Evolutionary conservation across 2,113 vertebrate genomes (phyloP).

Genomic region (Chloroceryle aenea): DNA sequence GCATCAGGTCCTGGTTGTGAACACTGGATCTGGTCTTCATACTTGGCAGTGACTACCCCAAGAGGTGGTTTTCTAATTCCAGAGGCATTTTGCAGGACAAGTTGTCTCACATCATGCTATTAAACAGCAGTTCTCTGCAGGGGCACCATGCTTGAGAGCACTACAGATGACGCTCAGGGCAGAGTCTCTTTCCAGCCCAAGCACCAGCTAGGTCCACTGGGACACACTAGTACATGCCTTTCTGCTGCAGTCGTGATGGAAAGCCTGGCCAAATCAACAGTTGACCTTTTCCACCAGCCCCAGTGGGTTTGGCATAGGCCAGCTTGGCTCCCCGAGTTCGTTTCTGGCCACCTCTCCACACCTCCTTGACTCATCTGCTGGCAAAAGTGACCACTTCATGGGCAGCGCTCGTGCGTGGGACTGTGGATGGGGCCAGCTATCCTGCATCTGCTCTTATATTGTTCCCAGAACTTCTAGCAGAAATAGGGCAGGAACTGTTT

Average conservation of each 20-base stretch:
- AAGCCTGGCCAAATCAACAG: background rate
- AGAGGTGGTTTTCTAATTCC: background rate
- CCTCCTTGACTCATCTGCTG: background rate
- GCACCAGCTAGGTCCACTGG: rapidly evolving
- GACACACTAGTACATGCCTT: background rate
- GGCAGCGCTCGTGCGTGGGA: background rate
- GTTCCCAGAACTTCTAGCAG: background rate
- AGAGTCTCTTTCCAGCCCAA: background rate
- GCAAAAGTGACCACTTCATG: background rate
- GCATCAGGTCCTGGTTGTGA: background rate
- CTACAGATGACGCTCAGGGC: background rate
- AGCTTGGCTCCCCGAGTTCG: background rate
- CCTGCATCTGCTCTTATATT: background rate
- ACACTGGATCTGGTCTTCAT: background rate
- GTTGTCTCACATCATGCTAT: background rate
- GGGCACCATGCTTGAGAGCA: background rate
- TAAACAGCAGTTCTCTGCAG: background rate
- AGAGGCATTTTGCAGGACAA: background rate
- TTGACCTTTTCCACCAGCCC: background rate
- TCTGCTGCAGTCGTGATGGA: background rate
- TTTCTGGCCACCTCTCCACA: background rate
- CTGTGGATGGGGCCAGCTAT: background rate
- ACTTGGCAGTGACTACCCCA: background rate
- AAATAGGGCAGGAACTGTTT: background rate
- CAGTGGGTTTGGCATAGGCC: no score